Base-by-base conservation (phyloP, 2,888 invertebrate genomes). In the Drosophila sordidula region DNA sequence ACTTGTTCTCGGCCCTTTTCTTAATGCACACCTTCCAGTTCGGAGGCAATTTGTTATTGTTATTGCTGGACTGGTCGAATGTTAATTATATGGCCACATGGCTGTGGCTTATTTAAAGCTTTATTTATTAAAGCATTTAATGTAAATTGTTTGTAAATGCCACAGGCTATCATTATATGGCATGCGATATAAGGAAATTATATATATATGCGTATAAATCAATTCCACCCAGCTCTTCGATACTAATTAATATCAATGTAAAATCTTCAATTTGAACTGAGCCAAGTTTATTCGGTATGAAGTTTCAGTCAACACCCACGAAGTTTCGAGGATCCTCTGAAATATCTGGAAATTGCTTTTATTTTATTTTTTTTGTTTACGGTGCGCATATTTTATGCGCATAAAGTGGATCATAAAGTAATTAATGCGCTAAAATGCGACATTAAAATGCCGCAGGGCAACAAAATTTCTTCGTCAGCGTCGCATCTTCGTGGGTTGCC, bases 391-490 rank as follows among this genome's bases (percentile, higher is more conserved):
- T 85, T 85, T 85, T 75, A 85, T 84, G 85, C 70, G 14, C 80
- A 87, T 84, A 84, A 84, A 84, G 80, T 85, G 85, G 85, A 83
- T 85, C 87, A 87, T 89, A 86, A 84, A 90, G 90, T 90, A 90
- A 90, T 90, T 90, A 90, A 90, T 90, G 84, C 89, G 80, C 89
- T 81, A 86, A 90, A 90, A 90, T 90, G 90, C 89, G 90, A 90
- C 90, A 90, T 87, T 78, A 89, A 80, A 89, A 74, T 70, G 84
- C 90, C 78, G 55, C 50, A 73, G 80, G 89, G 77, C 76, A 78
- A 54, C 54, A 62, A 71, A 57, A 79, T 82, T 80, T 80, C 78
- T 78, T 73, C 74, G 52, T 50, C 52, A 52, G 34, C 45, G 70
- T 67, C 64, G 67, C 61, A 80, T 61, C 81, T 70, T 84, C 85